phyloP scores from a whole-genome alignment of 2,113 vertebrate genomes.

The Periophthalmodon schlosseri region DNA sequence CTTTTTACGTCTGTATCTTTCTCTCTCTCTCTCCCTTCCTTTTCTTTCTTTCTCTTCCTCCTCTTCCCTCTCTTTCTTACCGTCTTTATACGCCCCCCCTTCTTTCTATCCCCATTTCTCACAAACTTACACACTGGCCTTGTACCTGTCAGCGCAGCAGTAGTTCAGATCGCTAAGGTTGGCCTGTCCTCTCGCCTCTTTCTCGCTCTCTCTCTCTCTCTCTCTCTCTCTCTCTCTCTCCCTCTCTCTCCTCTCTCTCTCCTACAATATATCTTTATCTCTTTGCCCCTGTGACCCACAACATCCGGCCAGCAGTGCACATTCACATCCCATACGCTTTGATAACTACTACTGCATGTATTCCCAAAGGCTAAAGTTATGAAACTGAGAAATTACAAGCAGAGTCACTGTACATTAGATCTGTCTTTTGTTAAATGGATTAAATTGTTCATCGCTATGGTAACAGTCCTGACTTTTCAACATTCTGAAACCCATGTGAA shows the following conservation, averaged over 20 bases:
- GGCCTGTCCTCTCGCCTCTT: conserved; percentile 5
- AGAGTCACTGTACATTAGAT: neutral
- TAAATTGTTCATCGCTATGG: no score
- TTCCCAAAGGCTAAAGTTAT: conserved; percentile 23
- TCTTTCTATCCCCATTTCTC: neutral
- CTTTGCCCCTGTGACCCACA: conserved; percentile 10
- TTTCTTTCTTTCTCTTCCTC: neutral
- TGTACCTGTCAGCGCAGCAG: conserved; percentile 44
- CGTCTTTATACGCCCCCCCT: neutral
- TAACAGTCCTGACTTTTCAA: no score
- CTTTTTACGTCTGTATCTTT: no score
- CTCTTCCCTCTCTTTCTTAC: no score
- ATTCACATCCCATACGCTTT: conserved; percentile 16
- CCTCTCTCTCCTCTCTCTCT: conserved; percentile 24
- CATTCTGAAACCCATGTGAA: no score
- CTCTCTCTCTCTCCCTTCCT: conserved; percentile 2
- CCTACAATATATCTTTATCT: conserved; percentile 44
- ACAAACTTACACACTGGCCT: neutral
- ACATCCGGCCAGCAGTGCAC: conserved; percentile 13
- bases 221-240: no score
- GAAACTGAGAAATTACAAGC: neutral
- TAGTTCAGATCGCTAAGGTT: conserved; percentile 45
- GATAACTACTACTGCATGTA: conserved; percentile 11
- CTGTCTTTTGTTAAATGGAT: neutral
- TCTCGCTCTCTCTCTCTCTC: no score